phyloP scores from a whole-genome alignment of 2,888 invertebrate species.

The Tribolium freemani region DNA sequence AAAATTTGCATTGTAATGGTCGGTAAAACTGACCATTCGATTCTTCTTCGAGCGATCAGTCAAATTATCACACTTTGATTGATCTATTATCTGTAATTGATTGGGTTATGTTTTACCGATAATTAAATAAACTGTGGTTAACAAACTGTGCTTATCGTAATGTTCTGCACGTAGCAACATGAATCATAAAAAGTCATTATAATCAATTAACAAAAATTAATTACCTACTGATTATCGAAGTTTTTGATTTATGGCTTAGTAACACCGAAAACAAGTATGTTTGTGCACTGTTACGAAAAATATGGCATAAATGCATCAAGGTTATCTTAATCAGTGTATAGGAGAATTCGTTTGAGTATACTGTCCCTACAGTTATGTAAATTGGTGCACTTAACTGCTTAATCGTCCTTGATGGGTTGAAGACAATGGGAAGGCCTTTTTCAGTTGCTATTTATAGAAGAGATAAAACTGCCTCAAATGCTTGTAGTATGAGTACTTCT shows the following conservation, averaged over 20 bases:
- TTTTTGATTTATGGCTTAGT: neutral
- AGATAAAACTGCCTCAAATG: neutral
- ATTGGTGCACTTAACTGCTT: neutral
- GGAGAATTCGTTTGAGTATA: neutral
- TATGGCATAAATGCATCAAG: neutral
- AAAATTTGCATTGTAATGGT: too few relatives aligned
- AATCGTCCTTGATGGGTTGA: neutral
- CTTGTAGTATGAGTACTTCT: neutral
- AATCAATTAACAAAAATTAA: neutral
- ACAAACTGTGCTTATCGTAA: neutral
- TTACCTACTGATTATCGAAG: neutral
- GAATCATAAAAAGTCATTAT: neutral
- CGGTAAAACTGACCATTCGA: too few relatives aligned
- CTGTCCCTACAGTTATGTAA: neutral
- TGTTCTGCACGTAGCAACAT: neutral
- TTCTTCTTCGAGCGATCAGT: neutral
- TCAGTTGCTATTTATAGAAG: neutral
- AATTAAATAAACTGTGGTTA: neutral
- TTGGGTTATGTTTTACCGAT: neutral
- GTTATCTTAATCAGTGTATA: neutral
- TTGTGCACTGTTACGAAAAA: neutral
- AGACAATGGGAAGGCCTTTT: neutral
- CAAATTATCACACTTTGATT: neutral
- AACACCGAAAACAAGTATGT: neutral
- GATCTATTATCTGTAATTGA: neutral